Conservation (phyloP, 2,888 invertebrate species). For the Cheilosia pagana region DNA sequence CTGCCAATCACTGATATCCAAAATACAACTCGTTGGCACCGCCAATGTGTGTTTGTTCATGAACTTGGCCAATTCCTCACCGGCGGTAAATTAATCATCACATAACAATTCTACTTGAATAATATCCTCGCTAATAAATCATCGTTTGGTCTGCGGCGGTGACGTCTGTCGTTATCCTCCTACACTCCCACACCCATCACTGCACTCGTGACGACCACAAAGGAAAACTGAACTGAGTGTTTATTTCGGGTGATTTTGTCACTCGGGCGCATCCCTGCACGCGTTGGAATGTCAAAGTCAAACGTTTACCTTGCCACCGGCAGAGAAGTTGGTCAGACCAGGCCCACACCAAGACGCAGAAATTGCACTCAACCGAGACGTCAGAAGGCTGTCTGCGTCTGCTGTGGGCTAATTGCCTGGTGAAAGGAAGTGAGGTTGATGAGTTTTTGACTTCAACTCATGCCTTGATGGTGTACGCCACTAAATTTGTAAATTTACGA, state of each 20-base stretch:
- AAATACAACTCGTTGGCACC: not conserved
- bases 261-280: slow-evolving; percentile 19
- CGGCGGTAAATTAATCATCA: slow-evolving; percentile 54
- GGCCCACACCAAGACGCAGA: not conserved
- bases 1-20: not conserved
- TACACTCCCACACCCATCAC: no score
- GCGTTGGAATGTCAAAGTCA: slow-evolving; percentile 39
- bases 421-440: not conserved
- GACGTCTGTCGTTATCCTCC: slow-evolving; percentile 18
- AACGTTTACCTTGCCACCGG: slow-evolving; percentile 10
- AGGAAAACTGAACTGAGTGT: slow-evolving; percentile 1
- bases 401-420: not conserved
- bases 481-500: slow-evolving; percentile 46
- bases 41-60: not conserved
- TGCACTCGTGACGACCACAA: not conserved
- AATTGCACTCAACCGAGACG: not conserved
- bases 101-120: slow-evolving; percentile 25
- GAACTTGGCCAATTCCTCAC: slow-evolving; percentile 25
- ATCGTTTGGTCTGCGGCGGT: slow-evolving; percentile 24
- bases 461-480: not conserved
- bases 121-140: slow-evolving; percentile 41
- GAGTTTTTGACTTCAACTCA: not conserved
- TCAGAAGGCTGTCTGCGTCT: slow-evolving; percentile 8
- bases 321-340: not conserved
- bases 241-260: slow-evolving; percentile 53